Conservation (phyloP, 2,113 vertebrate species). For the Neofelis nebulosa region DNA sequence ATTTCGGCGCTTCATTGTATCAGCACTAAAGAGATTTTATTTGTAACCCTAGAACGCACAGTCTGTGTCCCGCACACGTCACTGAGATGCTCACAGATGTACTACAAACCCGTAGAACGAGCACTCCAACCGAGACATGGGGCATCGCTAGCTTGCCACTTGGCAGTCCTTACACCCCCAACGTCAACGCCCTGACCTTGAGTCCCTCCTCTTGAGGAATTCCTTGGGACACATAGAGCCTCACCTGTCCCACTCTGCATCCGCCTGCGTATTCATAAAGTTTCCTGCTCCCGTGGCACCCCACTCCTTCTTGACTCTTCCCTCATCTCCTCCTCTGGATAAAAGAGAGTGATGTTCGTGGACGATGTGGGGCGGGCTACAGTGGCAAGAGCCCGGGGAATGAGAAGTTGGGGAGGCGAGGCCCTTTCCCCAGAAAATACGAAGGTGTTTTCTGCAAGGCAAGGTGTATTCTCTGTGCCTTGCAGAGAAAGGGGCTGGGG, state of each 20-base stretch:
- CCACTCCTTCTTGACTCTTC: neutral
- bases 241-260: neutral
- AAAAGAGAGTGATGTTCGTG: neutral
- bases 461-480: neutral
- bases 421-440: neutral
- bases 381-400: neutral
- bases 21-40: neutral
- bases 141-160: neutral
- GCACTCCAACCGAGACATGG: neutral
- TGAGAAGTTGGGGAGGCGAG: neutral
- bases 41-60: neutral
- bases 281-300: neutral
- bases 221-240: neutral
- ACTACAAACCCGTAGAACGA: neutral
- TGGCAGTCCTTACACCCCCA: neutral
- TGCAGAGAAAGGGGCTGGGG: neutral
- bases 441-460: neutral
- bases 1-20: neutral
- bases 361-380: neutral
- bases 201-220: neutral
- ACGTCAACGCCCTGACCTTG: neutral
- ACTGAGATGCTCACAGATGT: neutral
- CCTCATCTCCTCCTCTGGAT: neutral
- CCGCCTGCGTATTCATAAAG: neutral
- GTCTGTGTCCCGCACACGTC: neutral